phyloP scores from a whole-genome alignment of 2,888 invertebrate species.

The Gastrophysa polygoni region DNA sequence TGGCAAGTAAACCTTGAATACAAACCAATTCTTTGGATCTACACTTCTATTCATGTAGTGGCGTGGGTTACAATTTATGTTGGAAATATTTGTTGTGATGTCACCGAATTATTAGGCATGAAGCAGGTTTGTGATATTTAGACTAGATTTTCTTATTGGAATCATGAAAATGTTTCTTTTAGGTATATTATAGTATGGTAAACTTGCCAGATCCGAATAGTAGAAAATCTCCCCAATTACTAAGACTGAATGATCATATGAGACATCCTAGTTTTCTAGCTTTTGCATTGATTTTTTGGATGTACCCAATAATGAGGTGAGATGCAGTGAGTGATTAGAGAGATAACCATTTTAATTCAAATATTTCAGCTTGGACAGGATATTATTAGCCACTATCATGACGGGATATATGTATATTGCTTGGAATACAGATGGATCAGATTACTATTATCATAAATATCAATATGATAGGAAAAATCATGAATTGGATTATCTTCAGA shows the following conservation, averaged over 20 bases:
- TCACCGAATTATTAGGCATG: constrained; percentile 65
- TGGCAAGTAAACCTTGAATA: constrained; percentile 64
- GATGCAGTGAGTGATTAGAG: constrained; percentile 8
- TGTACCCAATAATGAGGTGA: constrained; percentile 66
- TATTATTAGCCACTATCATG: constrained; percentile 61
- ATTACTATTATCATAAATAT: constrained; percentile 63
- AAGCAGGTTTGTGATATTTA: constrained; percentile 60
- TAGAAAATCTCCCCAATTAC: constrained; percentile 63
- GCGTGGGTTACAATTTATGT: constrained; percentile 67
- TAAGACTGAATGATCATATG: constrained; percentile 63
- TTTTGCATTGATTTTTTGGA: constrained; percentile 64
- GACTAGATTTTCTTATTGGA: too few species aligned
- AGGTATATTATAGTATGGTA: constrained; percentile 64
- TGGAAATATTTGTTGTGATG: constrained; percentile 67
- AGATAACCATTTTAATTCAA: neutral
- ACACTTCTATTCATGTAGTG: constrained; percentile 59
- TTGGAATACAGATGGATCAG: constrained; percentile 66
- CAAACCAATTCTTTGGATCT: constrained; percentile 60
- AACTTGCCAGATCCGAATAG: constrained; percentile 60
- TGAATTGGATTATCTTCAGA: constrained; percentile 53
- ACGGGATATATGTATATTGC: constrained; percentile 66
- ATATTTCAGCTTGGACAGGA: constrained; percentile 61
- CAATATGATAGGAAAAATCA: constrained; percentile 61
- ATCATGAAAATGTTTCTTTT: constrained; percentile 18
- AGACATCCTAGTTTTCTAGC: constrained; percentile 69